Evolutionary conservation across 2,113 vertebrate species (phyloP).

Genomic region (Drymodes brunneopygia): DNA sequence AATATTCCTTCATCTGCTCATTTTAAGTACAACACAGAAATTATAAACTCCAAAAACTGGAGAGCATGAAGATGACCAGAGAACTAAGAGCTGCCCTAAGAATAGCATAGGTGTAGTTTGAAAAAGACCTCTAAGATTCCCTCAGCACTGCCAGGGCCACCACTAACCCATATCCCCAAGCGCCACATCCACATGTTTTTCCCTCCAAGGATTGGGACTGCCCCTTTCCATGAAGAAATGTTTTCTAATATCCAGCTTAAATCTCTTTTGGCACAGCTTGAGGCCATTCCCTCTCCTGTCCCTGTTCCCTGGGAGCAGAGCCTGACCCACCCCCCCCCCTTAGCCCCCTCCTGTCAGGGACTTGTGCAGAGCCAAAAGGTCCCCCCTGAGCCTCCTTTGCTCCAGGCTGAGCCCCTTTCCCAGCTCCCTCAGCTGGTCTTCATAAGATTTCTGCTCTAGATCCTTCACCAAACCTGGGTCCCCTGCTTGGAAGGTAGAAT

Average conservation of each 20-base stretch:
- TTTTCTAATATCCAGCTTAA: background rate
- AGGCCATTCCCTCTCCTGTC: rapidly evolving
- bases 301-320: background rate
- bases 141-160: background rate
- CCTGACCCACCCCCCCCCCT: rapidly evolving
- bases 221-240: background rate
- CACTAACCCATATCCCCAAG: background rate
- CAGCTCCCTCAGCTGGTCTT: background rate
- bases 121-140: background rate
- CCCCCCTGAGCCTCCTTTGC: background rate
- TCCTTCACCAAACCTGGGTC: background rate
- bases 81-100: background rate
- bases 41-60: background rate
- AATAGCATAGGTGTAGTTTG: background rate
- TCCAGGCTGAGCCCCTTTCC: background rate
- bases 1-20: background rate
- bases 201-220: rapidly evolving
- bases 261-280: rapidly evolving
- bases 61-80: background rate
- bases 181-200: background rate
- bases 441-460: background rate
- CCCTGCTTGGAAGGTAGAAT: background rate
- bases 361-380: background rate
- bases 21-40: background rate
- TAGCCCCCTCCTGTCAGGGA: background rate